phyloP scores from a whole-genome alignment of 2,888 invertebrate species.

The Ichneumon xanthorius region DNA sequence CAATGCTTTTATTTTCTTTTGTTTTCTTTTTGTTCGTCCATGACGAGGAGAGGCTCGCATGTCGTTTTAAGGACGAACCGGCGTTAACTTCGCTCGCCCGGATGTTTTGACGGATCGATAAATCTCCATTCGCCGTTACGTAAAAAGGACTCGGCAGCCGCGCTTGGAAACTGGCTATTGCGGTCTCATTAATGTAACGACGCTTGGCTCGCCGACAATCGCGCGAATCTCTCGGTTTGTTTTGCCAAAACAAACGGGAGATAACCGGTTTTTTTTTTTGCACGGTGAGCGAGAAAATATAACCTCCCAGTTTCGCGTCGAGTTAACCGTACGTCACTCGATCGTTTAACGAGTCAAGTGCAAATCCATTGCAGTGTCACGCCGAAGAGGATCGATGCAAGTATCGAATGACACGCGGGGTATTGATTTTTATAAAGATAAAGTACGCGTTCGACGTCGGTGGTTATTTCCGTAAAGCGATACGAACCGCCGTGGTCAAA shows the following conservation, averaged over 20 bases:
- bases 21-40: not conserved
- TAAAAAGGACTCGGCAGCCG: slow-evolving; percentile 21
- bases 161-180: slow-evolving; percentile 5
- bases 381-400: not conserved
- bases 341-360: slow-evolving; percentile 20
- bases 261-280: not conserved
- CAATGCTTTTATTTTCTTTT: not conserved
- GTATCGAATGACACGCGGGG: not conserved
- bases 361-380: slow-evolving; percentile 1
- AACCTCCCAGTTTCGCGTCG: slow-evolving; percentile 10
- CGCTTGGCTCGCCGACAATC: not conserved
- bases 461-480: not conserved
- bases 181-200: slow-evolving; percentile 28
- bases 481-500: not conserved
- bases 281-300: not conserved
- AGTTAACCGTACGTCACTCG: slow-evolving; percentile 3
- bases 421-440: not conserved
- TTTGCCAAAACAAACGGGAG: not conserved
- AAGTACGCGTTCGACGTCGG: not conserved
- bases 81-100: not conserved
- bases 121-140: slow-evolving; percentile 34
- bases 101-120: slow-evolving; percentile 42
- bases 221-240: not conserved
- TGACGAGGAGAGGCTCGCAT: not conserved
- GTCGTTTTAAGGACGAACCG: not conserved